Percentiles rank a stretch among this genome's conserved stretches.
phyloP scores from a whole-genome alignment of 2,888 invertebrate species.

The Halictus quadricinctus region DNA sequence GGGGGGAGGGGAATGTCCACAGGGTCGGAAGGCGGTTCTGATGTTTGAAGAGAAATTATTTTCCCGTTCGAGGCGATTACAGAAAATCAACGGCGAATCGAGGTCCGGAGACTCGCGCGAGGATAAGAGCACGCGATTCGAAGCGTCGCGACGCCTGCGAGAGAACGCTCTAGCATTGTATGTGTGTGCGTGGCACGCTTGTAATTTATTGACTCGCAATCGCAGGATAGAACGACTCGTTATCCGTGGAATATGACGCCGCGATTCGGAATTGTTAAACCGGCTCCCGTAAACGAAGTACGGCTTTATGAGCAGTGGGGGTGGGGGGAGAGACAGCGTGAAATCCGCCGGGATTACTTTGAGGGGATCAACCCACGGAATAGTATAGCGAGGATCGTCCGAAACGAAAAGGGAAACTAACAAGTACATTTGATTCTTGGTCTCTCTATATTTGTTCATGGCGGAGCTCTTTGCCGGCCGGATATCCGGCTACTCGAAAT shows the following conservation, averaged over 20 bases:
- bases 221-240: slow-evolving; percentile 52
- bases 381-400: background rate
- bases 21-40: background rate
- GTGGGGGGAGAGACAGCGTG: slow-evolving; percentile 28
- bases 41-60: slow-evolving; percentile 50
- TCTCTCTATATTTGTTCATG: background rate
- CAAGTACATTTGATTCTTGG: background rate
- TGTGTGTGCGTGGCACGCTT: background rate
- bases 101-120: background rate
- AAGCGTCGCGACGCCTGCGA: background rate
- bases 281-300: slow-evolving; percentile 26
- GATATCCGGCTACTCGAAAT: background rate
- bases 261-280: slow-evolving; percentile 40
- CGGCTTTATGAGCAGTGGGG: slow-evolving; percentile 15
- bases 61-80: slow-evolving; percentile 56
- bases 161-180: background rate
- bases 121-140: background rate
- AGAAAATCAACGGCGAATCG: slow-evolving; percentile 41
- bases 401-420: background rate
- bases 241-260: slow-evolving; percentile 40
- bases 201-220: slow-evolving; percentile 58
- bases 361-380: slow-evolving; percentile 12
- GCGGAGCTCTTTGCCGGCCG: background rate
- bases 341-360: slow-evolving; percentile 32
- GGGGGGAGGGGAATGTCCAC: background rate